Evolutionary conservation across 2,113 vertebrate genomes (phyloP), one percentile per base, ranked within the genome.

Genomic region (Albula glossodonta): DNA sequence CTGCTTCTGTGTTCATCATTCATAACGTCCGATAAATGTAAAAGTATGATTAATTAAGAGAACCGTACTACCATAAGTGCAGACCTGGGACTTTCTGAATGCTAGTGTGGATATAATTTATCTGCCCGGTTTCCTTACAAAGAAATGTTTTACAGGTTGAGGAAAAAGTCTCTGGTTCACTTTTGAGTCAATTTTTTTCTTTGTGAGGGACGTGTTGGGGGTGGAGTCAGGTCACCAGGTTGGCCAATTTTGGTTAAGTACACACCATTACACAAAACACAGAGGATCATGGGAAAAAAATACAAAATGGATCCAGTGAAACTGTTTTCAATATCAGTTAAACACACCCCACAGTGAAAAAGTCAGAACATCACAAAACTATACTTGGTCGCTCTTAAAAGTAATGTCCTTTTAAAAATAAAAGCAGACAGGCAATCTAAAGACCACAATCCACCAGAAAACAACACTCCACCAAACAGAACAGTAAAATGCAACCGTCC

Each of bases 1-100:
- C 92, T 50, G 83, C 53, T 86, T 88, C 88, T 81, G 88, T 89
- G 90, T 90, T 92, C 91, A 94, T 94, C 94, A 92, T 88, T 94
- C 93, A 94, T 90, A 48, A 84, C 4, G 87, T 77, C 90, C 50
- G 87, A 88, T 92, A 91, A 91, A 91, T 93, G 88, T 88, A 87
- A 90, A 89, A 90, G 86, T 70, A 25, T 89, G 91, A 51, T 86
- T 56, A 31, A 22, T 79, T 79, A 57, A 84, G 52, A 77, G 25
- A 49, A 51, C 77, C n/a, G 51, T 57, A 52, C 25, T 10, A 74
- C 70, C 70, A 22, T 74, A 74, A 74, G 74, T 84, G 74, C 74
- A 57, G 74, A 84, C 51, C 83, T 84, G 83, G 15, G 74, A 74
- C 51, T 74, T 84, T 78, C 74, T 48, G 74, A 52, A 84, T 56